Base-by-base conservation (phyloP, 2,113 vertebrate genomes). In the Paralichthys olivaceus region DNA sequence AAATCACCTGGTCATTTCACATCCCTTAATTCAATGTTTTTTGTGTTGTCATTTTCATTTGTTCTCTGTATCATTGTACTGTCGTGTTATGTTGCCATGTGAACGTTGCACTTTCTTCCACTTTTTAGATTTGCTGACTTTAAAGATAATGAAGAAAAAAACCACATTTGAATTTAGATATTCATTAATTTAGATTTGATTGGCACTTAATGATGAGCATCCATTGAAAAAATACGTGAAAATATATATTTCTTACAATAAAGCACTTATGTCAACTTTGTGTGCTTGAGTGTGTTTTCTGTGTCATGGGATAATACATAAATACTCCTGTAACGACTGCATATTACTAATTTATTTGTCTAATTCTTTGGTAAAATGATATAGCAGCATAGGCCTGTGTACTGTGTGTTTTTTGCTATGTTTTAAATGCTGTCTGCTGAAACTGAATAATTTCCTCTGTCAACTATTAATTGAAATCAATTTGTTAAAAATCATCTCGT, bases 51-150 rank as follows among this genome's bases (percentile, higher is more conserved):
- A 40, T 13, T 2, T 25, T 26, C 5, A 11, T 34, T 17, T 32
- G 8, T 57, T 55, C 13, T 29, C 34, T 57, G 4, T 49, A 14
- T 59, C 23, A 32, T 19, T 49, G 2, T 59, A 29, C 2, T 14
- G 40, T 43, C 4, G 40, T 47, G 43, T 47, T 47, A 47, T n/a
- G 29, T 61, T 37, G 25, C 37, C 47, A 23, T 63, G 34, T 47
- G n/a, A 45, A 58, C 34, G 2, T 43, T 81, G 25, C 17, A 68
- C 25, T 67, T 72, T 63, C 32, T 53, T 66, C 2, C 8, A 49
- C 22, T 61, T 59, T 69, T 53, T 14, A 45, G 14, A 57, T 26
- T 51, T 47, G 49, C n/a, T 40, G 25, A 51, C 11, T 13, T 40
- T 45, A 47, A 34, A 4, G 2, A 47, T 12, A 1, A 17, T 47